Percentiles rank a stretch among this genome's conserved stretches.
Conservation (phyloP, 1,140 invertebrate species). For the Pissodes strobi region DNA sequence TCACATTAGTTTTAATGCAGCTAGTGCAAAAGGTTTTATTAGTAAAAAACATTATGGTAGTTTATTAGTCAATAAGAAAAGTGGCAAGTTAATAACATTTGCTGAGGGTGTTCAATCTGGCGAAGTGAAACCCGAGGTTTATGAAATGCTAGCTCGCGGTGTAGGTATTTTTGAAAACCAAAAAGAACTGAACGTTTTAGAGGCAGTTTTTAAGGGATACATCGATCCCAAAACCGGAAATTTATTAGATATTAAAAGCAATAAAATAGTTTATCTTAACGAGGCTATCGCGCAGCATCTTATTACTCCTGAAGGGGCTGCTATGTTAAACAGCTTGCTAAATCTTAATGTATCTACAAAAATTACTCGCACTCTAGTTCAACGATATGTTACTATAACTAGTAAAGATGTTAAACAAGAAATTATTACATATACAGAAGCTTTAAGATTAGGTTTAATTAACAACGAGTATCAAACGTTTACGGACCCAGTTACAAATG, state of each 20-base stretch:
- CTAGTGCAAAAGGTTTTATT: constrained; percentile 78
- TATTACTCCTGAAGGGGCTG: constrained; percentile 84
- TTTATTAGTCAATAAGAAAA: constrained; percentile 74
- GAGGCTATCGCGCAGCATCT: constrained; percentile 83
- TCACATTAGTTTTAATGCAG: constrained; percentile 85
- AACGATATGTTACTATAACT: constrained; percentile 75
- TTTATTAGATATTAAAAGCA: constrained; percentile 76
- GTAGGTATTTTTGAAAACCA: constrained; percentile 79
- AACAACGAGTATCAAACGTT: constrained; percentile 79
- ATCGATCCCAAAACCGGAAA: constrained; percentile 87
- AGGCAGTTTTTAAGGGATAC: constrained; percentile 80
- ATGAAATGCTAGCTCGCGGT: constrained; percentile 80
- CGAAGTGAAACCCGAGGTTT: constrained; percentile 74
- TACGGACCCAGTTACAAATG: constrained; percentile 75
- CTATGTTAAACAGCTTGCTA: constrained; percentile 78
- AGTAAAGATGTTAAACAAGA: constrained; percentile 64
- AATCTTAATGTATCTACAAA: constrained; percentile 85
- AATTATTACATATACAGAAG: constrained; percentile 76
- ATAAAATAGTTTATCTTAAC: constrained; percentile 78
- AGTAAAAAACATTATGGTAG: constrained; percentile 73
- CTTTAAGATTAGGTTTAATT: constrained; percentile 76
- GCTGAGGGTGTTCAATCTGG: constrained; percentile 68
- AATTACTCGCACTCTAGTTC: constrained; percentile 80
- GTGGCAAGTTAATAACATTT: constrained; percentile 73
- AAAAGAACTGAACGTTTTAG: constrained; percentile 78